Conservation (phyloP, 2,113 vertebrate genomes). For the Labeo rohita region DNA sequence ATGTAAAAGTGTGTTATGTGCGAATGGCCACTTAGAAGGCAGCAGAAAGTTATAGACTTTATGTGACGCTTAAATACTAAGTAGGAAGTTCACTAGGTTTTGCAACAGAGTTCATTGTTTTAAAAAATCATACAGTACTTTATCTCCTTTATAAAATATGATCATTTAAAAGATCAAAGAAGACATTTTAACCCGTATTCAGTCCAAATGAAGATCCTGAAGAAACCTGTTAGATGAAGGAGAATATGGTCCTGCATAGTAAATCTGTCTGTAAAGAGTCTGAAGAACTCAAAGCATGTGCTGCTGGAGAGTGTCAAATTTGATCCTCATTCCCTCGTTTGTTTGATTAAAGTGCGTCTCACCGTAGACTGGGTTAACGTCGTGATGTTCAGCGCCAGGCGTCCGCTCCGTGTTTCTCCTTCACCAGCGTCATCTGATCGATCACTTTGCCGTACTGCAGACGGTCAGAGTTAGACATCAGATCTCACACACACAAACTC, state of each 20-base stretch:
- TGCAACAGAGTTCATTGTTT: not conserved
- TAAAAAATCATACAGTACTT: slow-evolving; percentile 3
- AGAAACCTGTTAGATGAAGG: not conserved
- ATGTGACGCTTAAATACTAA: not conserved
- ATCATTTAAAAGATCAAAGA: not conserved
- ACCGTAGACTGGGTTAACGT: slow-evolving; percentile 35
- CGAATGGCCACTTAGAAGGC: not conserved
- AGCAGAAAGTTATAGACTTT: not conserved
- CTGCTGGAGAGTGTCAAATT: too few species aligned
- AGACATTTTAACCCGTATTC: not conserved
- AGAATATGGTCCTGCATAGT: not conserved
- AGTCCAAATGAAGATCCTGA: not conserved
- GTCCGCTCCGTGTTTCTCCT: slow-evolving; percentile 73
- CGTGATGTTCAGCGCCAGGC: slow-evolving; percentile 71
- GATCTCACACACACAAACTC: too few species aligned
- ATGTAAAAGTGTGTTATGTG: not conserved
- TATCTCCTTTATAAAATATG: not conserved
- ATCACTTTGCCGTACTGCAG: slow-evolving; percentile 84
- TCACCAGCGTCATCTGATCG: slow-evolving; percentile 84
- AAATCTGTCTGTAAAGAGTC: slow-evolving; percentile 14
- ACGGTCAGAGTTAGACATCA: not conserved
- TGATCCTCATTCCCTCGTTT: not conserved
- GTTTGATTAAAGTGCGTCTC: slow-evolving; percentile 26
- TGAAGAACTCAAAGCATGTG: slow-evolving; percentile 9
- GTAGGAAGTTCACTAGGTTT: not conserved